Evolutionary conservation across 1,140 invertebrate species (phyloP).

Genomic region (Acromyrmex echinatior): DNA sequence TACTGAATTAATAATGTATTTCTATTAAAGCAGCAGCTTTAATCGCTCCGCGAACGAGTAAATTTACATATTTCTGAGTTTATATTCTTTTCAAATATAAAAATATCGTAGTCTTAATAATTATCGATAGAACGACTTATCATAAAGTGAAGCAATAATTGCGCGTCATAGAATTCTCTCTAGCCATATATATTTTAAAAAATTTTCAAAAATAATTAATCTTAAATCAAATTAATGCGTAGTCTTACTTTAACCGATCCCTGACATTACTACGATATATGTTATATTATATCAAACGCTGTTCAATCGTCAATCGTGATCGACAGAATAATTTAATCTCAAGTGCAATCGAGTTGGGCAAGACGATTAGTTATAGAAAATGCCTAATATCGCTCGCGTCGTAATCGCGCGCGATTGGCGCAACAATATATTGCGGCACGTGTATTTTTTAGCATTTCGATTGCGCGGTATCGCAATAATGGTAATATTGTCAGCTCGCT

Average conservation of each 20-base stretch:
- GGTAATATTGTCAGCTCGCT: constrained; percentile 27
- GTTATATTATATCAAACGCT: constrained; percentile 14
- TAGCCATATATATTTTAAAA: neutral
- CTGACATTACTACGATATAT: neutral
- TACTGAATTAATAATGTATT: constrained; percentile 5
- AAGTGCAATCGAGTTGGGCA: constrained; percentile 59
- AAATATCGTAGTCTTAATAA: too few relatives aligned
- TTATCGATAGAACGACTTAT: too few relatives aligned
- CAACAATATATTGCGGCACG: constrained; percentile 57
- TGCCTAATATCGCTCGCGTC: constrained; percentile 55
- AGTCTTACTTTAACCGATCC: neutral
- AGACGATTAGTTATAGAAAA: constrained; percentile 67
- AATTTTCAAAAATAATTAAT: neutral
- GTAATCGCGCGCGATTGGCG: constrained; percentile 60
- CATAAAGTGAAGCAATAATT: neutral
- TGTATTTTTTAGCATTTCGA: constrained; percentile 48
- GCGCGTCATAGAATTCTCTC: too few relatives aligned
- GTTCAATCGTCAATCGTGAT: neutral
- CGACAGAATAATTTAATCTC: constrained; percentile 61
- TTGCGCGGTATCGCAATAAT: constrained; percentile 55
- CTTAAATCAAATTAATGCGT: neutral
- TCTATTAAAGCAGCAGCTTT: neutral
- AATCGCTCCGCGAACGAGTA: neutral
- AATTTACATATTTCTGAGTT: neutral
- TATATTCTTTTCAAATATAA: neutral